Evolutionary conservation across 2,888 invertebrate species (phyloP).

Genomic region (Mesochorus sp.): DNA sequence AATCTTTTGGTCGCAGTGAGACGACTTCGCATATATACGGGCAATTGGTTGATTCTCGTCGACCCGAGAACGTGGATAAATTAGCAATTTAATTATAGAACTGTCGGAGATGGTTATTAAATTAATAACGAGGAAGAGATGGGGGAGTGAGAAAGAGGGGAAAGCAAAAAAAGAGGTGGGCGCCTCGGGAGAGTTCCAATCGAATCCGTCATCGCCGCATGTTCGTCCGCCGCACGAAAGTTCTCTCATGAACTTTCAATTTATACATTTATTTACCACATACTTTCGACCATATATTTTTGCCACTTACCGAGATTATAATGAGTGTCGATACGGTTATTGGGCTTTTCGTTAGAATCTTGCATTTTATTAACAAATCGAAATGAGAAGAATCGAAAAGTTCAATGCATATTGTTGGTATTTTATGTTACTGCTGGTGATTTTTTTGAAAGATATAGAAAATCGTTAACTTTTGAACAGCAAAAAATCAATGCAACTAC

Average conservation of each 20-base stretch:
- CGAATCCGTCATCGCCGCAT: slow-evolving; percentile 76
- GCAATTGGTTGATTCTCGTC: slow-evolving; percentile 52
- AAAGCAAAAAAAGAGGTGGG: slow-evolving; percentile 17
- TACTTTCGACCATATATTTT: slow-evolving; percentile 36
- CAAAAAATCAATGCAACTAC: too few species aligned
- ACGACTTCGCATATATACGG: slow-evolving; percentile 2
- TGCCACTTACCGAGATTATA: slow-evolving; percentile 41
- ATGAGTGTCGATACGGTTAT: slow-evolving; percentile 56
- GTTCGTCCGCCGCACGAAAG: slow-evolving; percentile 56
- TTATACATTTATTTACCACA: slow-evolving; percentile 55
- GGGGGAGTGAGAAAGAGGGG: slow-evolving; percentile 42
- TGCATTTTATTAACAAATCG: too few species aligned
- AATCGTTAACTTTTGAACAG: too few species aligned
- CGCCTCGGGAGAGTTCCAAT: slow-evolving; percentile 63
- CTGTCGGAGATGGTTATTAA: slow-evolving; percentile 81
- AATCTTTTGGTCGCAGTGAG: slow-evolving; percentile 7
- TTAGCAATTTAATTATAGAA: slow-evolving; percentile 82
- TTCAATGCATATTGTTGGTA: too few species aligned
- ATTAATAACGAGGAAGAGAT: slow-evolving; percentile 80
- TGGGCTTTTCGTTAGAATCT: slow-evolving; percentile 5
- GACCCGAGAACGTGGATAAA: slow-evolving; percentile 76
- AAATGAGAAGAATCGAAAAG: too few species aligned
- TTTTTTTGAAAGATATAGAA: too few species aligned
- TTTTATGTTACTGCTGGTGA: too few species aligned
- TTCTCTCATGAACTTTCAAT: slow-evolving; percentile 47